Base-by-base conservation (phyloP, 2,797 vertebrate genomes). In the Phalanger gymnotis region DNA sequence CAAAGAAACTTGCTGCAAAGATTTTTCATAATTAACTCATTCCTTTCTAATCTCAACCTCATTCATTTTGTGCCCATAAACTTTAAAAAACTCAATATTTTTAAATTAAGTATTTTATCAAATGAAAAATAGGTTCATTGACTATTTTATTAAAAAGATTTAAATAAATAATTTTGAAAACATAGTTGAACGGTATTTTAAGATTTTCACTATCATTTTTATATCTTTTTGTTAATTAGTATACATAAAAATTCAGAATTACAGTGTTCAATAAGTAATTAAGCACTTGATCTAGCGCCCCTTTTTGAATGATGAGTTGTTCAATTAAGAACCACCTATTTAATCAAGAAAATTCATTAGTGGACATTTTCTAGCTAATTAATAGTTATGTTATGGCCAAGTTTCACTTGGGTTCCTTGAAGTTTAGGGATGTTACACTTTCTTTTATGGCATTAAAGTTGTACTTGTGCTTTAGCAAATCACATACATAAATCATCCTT, bases 331-430 rank as follows among this genome's bases (percentile, higher is more conserved):
- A 25, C 73, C 0, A 94, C 90, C 51, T 53, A 0, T 28, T 54
- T 96, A 90, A 4, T 97, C 92, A 30, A 3, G 51, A 54, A 96
- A 53, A 91, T 0, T 90, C 40, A 90, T 34, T 87, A 1, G 54
- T 93, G 93, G 34, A 87, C 96, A 34, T 54, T 19, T 90, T 54
- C 61, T 51, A 52, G 47, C n/a, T 94, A 96, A 92, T 56, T 92
- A 91, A 34, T 31, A 91, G 52, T 51, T 47, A 51, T 90, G 40
- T 53, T 96, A 81, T n/a, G 55, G 14, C 91, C 25, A 58, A 53
- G 54, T 56, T 90, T 27, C 54, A 66, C 54, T 56, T 95, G 2
- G 9, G 1, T 58, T 92, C 13, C 55, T 56, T 58, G 47, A 91
- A 93, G 5, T 90, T 90, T 31, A 19, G 90, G 90, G 30, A 90